phyloP scores from a whole-genome alignment of 2,113 vertebrate genomes.

The Crypturellus undulatus region DNA sequence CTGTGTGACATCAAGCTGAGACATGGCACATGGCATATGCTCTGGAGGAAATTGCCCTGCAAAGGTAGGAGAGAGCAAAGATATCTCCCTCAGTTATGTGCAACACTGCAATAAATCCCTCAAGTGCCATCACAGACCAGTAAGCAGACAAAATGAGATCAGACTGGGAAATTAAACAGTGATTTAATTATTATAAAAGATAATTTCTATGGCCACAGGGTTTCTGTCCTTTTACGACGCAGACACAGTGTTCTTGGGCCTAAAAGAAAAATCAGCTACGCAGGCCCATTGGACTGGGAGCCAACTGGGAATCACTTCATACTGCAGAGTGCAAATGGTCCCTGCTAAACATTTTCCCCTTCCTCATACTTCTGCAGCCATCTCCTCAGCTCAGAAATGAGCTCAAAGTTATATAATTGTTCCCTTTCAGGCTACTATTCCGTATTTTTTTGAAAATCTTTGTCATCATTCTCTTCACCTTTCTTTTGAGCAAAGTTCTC shows the following conservation, averaged over 20 bases:
- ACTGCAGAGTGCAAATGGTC: not conserved
- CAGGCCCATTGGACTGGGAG: not conserved
- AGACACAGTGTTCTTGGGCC: not conserved
- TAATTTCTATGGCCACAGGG: not conserved
- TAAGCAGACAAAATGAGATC: not conserved
- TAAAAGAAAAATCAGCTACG: not conserved
- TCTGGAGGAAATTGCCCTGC: not conserved
- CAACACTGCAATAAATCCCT: not conserved
- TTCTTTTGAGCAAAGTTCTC: not conserved
- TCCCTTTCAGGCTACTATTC: not conserved
- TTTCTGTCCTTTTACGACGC: not conserved
- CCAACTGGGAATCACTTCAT: not conserved
- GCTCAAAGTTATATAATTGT: not conserved
- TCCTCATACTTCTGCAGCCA: not conserved
- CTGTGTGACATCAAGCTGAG: not conserved
- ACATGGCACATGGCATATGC: rapidly evolving
- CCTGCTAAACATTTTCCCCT: not conserved
- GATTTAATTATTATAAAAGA: not conserved
- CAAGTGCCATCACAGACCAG: not conserved
- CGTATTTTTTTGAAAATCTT: not conserved
- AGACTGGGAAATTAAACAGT: not conserved
- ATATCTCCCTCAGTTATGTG: not conserved
- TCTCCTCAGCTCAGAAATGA: not conserved
- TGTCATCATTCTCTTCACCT: not conserved
- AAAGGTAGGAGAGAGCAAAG: not conserved